phyloP scores from a whole-genome alignment of 2,888 invertebrate species.

The Ephialtes manifestator region DNA sequence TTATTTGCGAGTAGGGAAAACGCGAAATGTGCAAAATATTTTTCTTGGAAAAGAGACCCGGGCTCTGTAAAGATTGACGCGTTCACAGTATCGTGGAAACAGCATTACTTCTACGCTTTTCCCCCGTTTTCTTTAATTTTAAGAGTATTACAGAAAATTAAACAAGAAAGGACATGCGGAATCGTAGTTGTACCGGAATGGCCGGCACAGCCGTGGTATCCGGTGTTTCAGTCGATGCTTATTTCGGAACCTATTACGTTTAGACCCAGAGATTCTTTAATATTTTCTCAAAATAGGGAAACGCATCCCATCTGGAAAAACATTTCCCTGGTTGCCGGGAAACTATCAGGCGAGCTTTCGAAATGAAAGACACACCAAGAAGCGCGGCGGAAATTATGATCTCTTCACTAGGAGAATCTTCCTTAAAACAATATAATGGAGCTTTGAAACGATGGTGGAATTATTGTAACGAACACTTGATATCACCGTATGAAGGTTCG shows the following conservation, averaged over 20 bases:
- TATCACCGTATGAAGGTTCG: background rate
- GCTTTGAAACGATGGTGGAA: constrained; percentile 45
- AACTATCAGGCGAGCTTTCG: constrained; percentile 72
- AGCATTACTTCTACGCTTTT: constrained; percentile 46
- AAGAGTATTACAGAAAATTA: constrained; percentile 43
- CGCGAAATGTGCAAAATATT: constrained; percentile 32
- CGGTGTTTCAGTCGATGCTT: constrained; percentile 39
- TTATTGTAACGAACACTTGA: constrained; percentile 18
- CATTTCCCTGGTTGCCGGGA: constrained; percentile 57
- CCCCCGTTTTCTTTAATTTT: constrained; percentile 49
- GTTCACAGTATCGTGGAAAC: constrained; percentile 50
- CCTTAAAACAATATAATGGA: constrained; percentile 38
- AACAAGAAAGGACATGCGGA: constrained; percentile 42
- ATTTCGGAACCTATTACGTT: constrained; percentile 25
- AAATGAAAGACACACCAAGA: constrained; percentile 58
- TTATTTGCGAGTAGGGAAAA: constrained; percentile 50
- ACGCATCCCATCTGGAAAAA: constrained; percentile 67
- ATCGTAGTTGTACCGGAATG: constrained; percentile 60
- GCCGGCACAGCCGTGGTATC: constrained; percentile 64
- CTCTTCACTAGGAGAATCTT: constrained; percentile 25
- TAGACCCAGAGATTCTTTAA: constrained; percentile 16
- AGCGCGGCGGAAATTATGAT: constrained; percentile 47
- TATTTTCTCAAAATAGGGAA: constrained; percentile 69
- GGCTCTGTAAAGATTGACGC: constrained; percentile 37
- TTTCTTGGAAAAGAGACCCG: constrained; percentile 41